A percentile compares a stretch with the other conserved stretches of the same genome.
These are phyloP conservation scores for Xiphias gladius DNA, from an alignment of 2,113 vertebrate genomes.

Conservation along the genomic window DNA sequence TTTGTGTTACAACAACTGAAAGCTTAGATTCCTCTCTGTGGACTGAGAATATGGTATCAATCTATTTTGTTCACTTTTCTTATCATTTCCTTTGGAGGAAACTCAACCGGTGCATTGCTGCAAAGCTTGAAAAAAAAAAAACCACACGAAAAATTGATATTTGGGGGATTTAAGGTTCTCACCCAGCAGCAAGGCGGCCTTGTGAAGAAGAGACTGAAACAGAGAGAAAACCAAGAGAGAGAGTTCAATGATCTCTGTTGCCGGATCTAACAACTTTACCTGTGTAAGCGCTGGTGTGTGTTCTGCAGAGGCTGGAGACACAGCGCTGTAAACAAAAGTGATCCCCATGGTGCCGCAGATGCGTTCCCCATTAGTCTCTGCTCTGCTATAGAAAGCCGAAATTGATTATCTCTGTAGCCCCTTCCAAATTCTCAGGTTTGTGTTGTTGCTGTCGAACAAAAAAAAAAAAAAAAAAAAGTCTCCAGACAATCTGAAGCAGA, in stretches of 20 bases:
- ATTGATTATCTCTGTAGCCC: slow-evolving; percentile 59
- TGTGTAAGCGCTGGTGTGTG: slow-evolving; percentile 20
- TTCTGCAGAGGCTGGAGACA: slow-evolving; percentile 17
- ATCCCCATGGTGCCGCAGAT: slow-evolving; percentile 46
- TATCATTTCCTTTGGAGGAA: background rate
- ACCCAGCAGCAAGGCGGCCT: no score
- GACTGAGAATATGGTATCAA: background rate
- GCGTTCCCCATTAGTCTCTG: slow-evolving; percentile 59
- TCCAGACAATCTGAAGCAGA: slow-evolving; percentile 12
- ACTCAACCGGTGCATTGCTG: no score
- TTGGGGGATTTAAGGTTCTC: background rate
- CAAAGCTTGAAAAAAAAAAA: background rate
- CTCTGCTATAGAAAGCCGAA: slow-evolving; percentile 27
- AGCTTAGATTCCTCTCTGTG: background rate
- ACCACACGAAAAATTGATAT: background rate
- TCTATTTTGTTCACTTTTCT: background rate
- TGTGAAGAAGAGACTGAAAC: background rate
- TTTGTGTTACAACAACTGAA: background rate
- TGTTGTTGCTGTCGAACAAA: slow-evolving; percentile 8
- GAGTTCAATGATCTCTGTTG: slow-evolving; percentile 9
- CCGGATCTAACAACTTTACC: slow-evolving; percentile 14
- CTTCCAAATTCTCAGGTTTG: slow-evolving; percentile 18
- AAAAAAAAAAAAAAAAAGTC: background rate
- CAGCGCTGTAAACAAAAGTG: slow-evolving; percentile 39
- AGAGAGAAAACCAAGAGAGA: background rate